A percentile compares a stretch with the other conserved stretches of the same genome.
These are phyloP conservation scores for Osmoderma eremita DNA, from an alignment of 2,888 invertebrate genomes.

Conservation along the genomic window DNA sequence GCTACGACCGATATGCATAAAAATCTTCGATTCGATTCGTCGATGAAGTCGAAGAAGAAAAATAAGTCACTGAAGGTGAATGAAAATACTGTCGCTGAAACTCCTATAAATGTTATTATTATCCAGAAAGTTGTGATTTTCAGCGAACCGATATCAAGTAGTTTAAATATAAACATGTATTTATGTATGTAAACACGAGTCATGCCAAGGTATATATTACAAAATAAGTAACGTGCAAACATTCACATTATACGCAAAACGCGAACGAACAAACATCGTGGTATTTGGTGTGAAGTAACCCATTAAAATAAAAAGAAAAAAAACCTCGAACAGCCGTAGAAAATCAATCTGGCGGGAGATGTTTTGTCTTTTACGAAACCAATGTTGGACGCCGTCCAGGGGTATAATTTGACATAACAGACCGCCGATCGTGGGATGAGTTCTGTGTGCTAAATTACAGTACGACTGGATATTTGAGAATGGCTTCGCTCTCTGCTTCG, in stretches of 20 bases:
- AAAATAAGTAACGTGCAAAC: background rate
- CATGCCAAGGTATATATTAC: too few relatives aligned
- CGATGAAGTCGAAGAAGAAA: too few relatives aligned
- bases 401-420: conserved; percentile 34
- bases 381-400: conserved; percentile 25
- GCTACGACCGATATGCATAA: too few relatives aligned
- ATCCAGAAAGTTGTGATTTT: too few relatives aligned
- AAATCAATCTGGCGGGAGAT: conserved; percentile 33
- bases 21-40: too few relatives aligned
- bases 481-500: background rate
- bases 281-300: conserved; percentile 11
- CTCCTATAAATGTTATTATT: too few relatives aligned
- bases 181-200: too few relatives aligned
- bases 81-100: too few relatives aligned
- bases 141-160: too few relatives aligned
- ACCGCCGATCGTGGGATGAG: conserved; percentile 28
- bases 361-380: conserved; percentile 36
- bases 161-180: too few relatives aligned
- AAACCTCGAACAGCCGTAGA: conserved; percentile 27
- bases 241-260: conserved; percentile 3
- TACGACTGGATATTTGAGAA: conserved; percentile 20
- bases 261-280: background rate
- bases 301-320: conserved; percentile 19
- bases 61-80: too few relatives aligned
- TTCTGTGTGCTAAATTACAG: conserved; percentile 21